Evolutionary conservation across 2,113 vertebrate genomes (phyloP), one percentile per base, ranked within the genome.

Genomic region (Hyperoodon ampullatus): DNA sequence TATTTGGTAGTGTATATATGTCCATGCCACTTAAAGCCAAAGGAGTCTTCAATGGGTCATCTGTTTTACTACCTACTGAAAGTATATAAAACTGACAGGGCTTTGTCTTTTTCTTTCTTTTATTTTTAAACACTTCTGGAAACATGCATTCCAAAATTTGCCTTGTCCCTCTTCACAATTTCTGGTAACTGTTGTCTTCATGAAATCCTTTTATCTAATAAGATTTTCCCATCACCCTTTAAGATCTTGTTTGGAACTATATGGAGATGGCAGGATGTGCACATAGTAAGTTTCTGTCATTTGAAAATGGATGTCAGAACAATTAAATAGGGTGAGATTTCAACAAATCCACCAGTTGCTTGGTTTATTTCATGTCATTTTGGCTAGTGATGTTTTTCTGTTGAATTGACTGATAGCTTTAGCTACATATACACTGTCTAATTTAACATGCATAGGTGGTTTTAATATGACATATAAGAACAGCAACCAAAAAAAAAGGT

Each of bases 261-360:
- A 88, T 50, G 39, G 35, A 93, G 44, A 96, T 70, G 6, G 39
- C 60, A 83, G 72, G 26, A 81, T 60, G 35, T 96, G 53, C 61
- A 86, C 33, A 84, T 8, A 80, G 26, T 78, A 97, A 82, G 30
- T 18, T 85, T 93, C 28, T 86, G 53, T 84, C 83, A 60, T 35
- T 53, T 89, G 70, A 95, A 92, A 60, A 80, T 16, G 84, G 21
- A 89, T 71, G 39, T 70, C 75, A 89, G 60, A 50, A 88, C 6
- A 87, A 87, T 47, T 93, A 47, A 94, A 63, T 58, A 84, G 35
- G 93, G 26, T 89, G 39, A 88, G 26, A 96, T 85, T 97, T 96
- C 72, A 93, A 50, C 74, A 72, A 82, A 85, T 90, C 53, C n/a
- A 96, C 42, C n/a, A 63, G 24, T 95, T 24, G 7, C 8, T 96